Percentiles rank a stretch among this genome's conserved stretches.
phyloP scores from a whole-genome alignment of 2,888 invertebrate species.

The Invenusta paracnida region DNA sequence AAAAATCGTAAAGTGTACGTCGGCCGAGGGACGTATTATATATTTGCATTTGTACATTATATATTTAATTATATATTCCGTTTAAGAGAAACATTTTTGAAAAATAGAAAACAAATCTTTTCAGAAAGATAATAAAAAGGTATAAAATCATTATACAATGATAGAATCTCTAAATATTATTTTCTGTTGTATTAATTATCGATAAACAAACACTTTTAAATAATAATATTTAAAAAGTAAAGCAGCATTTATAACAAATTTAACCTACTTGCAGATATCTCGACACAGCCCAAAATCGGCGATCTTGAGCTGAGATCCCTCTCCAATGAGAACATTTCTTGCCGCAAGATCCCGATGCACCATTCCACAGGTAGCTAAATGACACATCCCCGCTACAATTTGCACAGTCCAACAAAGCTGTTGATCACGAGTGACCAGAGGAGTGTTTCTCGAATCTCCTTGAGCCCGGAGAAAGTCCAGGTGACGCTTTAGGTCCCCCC shows the following conservation, averaged over 20 bases:
- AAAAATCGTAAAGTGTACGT: too few species aligned
- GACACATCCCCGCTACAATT: neutral
- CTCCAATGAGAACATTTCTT: constrained; percentile 17
- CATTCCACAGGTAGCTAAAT: neutral
- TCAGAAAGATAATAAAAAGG: too few species aligned
- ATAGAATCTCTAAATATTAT: too few species aligned
- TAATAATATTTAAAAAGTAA: neutral
- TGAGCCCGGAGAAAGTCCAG: neutral
- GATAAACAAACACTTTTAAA: neutral
- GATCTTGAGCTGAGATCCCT: neutral
- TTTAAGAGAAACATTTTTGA: too few species aligned
- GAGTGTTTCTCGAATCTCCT: neutral
- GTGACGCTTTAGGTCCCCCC: neutral
- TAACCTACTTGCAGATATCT: neutral
- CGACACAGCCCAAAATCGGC: constrained; percentile 26
- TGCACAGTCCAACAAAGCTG: neutral
- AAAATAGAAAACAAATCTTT: too few species aligned
- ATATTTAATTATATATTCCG: too few species aligned
- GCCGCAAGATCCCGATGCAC: constrained; percentile 27
- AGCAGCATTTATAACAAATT: neutral
- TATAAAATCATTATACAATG: too few species aligned
- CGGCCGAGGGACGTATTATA: too few species aligned
- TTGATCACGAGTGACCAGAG: neutral
- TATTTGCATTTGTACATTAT: too few species aligned
- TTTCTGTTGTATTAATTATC: neutral